Evolutionary conservation across 2,888 invertebrate genomes (phyloP), one percentile per base, ranked within the genome.

Genomic region (Mellilla xanthometata): DNA sequence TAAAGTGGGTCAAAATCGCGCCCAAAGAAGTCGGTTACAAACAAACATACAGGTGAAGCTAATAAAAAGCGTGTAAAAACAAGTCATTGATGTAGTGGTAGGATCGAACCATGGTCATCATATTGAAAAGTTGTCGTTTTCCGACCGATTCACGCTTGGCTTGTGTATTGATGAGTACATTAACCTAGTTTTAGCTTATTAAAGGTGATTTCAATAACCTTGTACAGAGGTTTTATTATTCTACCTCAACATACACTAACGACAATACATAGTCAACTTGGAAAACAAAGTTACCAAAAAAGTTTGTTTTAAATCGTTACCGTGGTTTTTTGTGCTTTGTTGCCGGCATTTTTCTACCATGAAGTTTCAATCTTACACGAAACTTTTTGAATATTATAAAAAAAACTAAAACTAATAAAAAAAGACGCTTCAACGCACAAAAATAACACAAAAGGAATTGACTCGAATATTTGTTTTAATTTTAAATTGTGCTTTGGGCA

Each of bases 401-500:
- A 7, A n/a, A 8, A 24, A 24, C 8, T 24, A 24, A n/a, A 7
- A 24, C n/a, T 24, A 29, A 28, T 23, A 9, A 6, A n/a, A 15
- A 29, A 31, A 24, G 29, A 26, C n/a, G n/a, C n/a, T n/a, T 38
- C 24, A 19, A 7, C 7, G 24, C 32, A 40, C 32, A 38, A 38
- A 32, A 38, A 36, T 30, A 22, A 22, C 31, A 10, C 8, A 11
- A 42, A 34, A 32, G 46, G 45, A 54, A 53, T 56, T 56, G 50
- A 56, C 56, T 57, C 59, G 49, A 62, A 60, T 57, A 57, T 51
- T 52, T 57, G 49, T 58, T 64, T 64, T 64, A 54, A 55, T 58
- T 24, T 3, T 24, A 61, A 65, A n/a, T n/a, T 62, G 78, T 77
- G 76, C 71, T 68, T 60, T 9, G 56, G 62, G 62, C 75, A 72